phyloP scores from a whole-genome alignment of 2,888 invertebrate species.

The Drosophila percnosoma region DNA sequence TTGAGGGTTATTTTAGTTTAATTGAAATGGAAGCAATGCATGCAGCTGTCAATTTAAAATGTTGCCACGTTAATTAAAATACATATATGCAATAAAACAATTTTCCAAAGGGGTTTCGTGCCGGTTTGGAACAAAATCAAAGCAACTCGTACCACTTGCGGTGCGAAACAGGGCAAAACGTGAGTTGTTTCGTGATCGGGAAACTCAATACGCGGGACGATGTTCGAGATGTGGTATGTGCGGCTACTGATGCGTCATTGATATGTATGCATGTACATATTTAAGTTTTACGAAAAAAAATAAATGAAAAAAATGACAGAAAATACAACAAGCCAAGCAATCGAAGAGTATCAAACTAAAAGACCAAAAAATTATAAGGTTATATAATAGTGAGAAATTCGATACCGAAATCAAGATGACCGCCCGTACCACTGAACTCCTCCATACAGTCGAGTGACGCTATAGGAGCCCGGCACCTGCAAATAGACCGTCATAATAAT shows the following conservation, averaged over 20 bases:
- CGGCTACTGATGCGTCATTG: slow-evolving; percentile 4
- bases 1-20: not conserved
- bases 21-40: not conserved
- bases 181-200: slow-evolving; percentile 7
- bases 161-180: not conserved
- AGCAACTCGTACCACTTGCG: slow-evolving; percentile 6
- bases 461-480: slow-evolving; percentile 95
- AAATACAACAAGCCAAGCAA: slow-evolving; percentile 50
- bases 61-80: not conserved
- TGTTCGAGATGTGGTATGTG: not conserved
- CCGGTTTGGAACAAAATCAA: not conserved
- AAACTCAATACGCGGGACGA: slow-evolving; percentile 3
- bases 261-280: slow-evolving; percentile 27
- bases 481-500: slow-evolving; percentile 50
- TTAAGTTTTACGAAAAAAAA: not conserved
- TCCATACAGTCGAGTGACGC: slow-evolving; percentile 97
- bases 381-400: slow-evolving; percentile 80
- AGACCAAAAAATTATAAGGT: slow-evolving; percentile 69
- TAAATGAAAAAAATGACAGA: not conserved
- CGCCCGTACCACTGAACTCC: slow-evolving; percentile 92
- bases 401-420: slow-evolving; percentile 86
- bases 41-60: slow-evolving; percentile 1
- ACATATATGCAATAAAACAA: not conserved
- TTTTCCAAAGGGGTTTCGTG: slow-evolving; percentile 3
- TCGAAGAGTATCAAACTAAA: slow-evolving; percentile 55